phyloP scores from a whole-genome alignment of 1,140 invertebrate genomes.

The Fopius arisanus region DNA sequence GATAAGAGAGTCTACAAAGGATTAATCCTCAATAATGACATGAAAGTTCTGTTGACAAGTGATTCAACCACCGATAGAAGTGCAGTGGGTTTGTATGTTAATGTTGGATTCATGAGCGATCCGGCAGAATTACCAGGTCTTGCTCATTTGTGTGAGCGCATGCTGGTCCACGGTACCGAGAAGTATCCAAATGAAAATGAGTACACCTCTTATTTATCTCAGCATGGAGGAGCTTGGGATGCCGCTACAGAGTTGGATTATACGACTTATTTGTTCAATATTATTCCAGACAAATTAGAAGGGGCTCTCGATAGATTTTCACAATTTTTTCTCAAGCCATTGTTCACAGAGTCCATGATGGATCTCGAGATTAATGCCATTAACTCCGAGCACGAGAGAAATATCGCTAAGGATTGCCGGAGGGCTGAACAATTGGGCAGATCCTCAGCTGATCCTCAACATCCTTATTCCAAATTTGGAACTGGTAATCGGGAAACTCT shows the following conservation, averaged over 20 bases:
- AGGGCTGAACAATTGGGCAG: constrained; percentile 88
- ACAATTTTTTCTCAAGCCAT: constrained; percentile 92
- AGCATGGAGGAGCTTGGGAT: constrained; percentile 90
- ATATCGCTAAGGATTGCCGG: constrained; percentile 88
- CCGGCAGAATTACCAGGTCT: constrained; percentile 87
- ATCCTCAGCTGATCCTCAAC: constrained; percentile 75
- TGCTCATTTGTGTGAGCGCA: constrained; percentile 98
- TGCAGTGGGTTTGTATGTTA: constrained; percentile 83
- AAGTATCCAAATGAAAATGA: constrained; percentile 96
- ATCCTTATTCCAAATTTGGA: constrained; percentile 92
- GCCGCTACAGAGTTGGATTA: constrained; percentile 89
- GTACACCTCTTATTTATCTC: constrained; percentile 87
- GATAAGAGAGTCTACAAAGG: constrained; percentile 86
- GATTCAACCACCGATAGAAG: constrained; percentile 93
- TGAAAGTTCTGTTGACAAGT: constrained; percentile 91
- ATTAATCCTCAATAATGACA: constrained; percentile 81
- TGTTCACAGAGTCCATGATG: constrained; percentile 90
- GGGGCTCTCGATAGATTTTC: constrained; percentile 91
- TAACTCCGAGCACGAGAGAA: constrained; percentile 96
- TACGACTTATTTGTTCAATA: constrained; percentile 95
- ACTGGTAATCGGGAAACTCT: constrained; percentile 89
- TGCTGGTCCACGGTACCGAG: constrained; percentile 94
- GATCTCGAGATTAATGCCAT: constrained; percentile 95
- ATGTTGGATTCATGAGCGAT: constrained; percentile 86
- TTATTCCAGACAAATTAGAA: constrained; percentile 82